A percentile compares a stretch with the other conserved stretches of the same genome.
These are phyloP conservation scores for Spizaetus ornatus DNA, from an alignment of 2,113 vertebrate species.

Conservation along the genomic window DNA sequence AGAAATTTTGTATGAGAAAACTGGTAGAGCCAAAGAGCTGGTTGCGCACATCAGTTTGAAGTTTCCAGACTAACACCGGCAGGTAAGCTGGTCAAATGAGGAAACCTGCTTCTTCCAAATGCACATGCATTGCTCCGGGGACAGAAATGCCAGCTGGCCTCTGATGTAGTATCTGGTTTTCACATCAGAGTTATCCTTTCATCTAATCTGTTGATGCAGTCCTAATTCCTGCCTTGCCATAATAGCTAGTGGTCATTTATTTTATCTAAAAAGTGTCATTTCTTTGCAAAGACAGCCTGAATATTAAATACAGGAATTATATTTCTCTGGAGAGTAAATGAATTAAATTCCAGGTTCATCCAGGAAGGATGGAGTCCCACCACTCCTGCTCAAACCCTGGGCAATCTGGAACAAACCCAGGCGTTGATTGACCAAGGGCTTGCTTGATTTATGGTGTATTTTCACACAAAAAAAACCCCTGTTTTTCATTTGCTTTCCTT, in stretches of 20 bases:
- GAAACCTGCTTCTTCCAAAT: not conserved
- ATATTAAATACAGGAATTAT: not conserved
- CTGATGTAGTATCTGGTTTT: accelerated
- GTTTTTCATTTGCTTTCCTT: not conserved
- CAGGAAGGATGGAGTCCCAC: not conserved
- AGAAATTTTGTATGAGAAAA: not conserved
- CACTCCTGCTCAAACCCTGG: not conserved
- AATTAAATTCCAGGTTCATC: not conserved
- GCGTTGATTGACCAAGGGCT: not conserved
- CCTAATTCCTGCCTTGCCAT: not conserved
- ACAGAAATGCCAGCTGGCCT: not conserved
- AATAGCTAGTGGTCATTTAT: not conserved
- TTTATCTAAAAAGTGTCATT: not conserved
- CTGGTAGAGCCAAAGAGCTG: not conserved
- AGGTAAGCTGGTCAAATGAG: accelerated
- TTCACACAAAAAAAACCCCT: accelerated
- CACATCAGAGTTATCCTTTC: not conserved
- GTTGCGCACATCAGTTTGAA: not conserved
- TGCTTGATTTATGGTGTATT: not conserved
- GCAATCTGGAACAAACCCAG: not conserved
- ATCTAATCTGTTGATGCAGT: not conserved
- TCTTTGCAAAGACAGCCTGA: not conserved
- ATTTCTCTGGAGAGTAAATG: not conserved
- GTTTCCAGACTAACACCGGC: not conserved
- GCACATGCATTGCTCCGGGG: not conserved